Evolutionary conservation across 2,888 invertebrate species (phyloP).

Genomic region (Criorhina ranunculi): DNA sequence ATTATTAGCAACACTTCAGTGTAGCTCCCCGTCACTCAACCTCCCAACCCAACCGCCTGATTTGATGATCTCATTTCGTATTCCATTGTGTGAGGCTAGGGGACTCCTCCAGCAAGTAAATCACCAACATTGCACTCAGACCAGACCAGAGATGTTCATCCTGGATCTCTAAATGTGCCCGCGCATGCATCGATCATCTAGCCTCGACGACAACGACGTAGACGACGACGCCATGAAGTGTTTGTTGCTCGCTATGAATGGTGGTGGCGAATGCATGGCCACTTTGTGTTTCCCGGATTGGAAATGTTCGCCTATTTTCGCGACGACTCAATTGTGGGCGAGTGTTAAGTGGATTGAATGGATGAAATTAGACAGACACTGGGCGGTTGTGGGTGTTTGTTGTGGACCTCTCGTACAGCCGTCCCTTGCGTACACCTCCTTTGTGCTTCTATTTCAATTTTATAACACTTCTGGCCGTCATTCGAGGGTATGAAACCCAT

Average conservation of each 20-base stretch:
- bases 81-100: slow-evolving; percentile 65
- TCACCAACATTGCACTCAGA: slow-evolving; percentile 45
- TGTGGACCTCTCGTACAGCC: slow-evolving; percentile 37
- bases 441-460: slow-evolving; percentile 1
- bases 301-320: slow-evolving; percentile 70
- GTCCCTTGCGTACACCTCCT: not conserved
- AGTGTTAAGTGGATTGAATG: slow-evolving; percentile 76
- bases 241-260: slow-evolving; percentile 42
- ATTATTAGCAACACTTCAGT: slow-evolving; percentile 71
- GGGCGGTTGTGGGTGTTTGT: slow-evolving; percentile 46
- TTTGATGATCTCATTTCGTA: slow-evolving; percentile 76
- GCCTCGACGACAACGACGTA: slow-evolving; percentile 44
- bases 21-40: slow-evolving; percentile 58
- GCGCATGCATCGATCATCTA: slow-evolving; percentile 72
- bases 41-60: slow-evolving; percentile 38
- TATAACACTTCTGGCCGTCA: slow-evolving; percentile 37
- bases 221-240: slow-evolving; percentile 63
- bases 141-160: slow-evolving; percentile 67
- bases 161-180: slow-evolving; percentile 63
- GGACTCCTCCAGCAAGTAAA: slow-evolving; percentile 64
- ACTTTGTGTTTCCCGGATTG: slow-evolving; percentile 58
- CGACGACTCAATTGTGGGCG: slow-evolving; percentile 71
- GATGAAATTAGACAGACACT: slow-evolving; percentile 65
- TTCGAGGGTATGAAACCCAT: slow-evolving; percentile 47
- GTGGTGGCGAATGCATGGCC: slow-evolving; percentile 55